A percentile compares a stretch with the other conserved stretches of the same genome.
Conservation (phyloP, 2,113 vertebrate species). For the Ctenodactylus gundi region DNA sequence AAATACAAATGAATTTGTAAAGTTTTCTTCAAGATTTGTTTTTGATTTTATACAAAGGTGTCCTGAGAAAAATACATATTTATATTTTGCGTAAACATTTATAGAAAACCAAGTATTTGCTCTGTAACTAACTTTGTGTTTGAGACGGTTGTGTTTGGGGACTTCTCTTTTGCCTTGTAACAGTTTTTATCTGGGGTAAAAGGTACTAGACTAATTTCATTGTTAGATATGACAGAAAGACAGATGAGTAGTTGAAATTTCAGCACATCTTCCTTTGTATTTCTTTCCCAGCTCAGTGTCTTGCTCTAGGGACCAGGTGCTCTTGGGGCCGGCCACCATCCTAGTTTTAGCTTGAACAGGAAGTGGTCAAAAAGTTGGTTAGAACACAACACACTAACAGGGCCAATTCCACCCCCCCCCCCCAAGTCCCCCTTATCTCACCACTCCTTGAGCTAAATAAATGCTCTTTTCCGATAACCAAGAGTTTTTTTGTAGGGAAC, state of each 20-base stretch:
- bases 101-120: neutral
- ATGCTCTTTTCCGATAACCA: conserved; percentile 46
- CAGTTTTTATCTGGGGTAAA: conserved; percentile 44
- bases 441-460: conserved; percentile 36
- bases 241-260: neutral
- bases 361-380: neutral
- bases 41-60: neutral
- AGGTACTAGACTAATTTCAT: conserved; percentile 19
- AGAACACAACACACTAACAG: too few species aligned
- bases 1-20: too few species aligned
- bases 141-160: conserved; percentile 45
- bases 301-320: conserved; percentile 16
- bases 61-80: neutral
- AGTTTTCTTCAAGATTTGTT: neutral
- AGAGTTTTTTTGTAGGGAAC: conserved; percentile 58
- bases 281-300: neutral
- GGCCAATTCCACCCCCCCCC: too few species aligned
- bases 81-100: neutral
- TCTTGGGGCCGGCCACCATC: neutral
- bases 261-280: neutral
- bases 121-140: neutral
- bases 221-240: neutral
- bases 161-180: neutral
- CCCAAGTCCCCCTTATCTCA: conserved; percentile 40
- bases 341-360: neutral